A percentile compares a stretch with the other conserved stretches of the same genome.
These are phyloP conservation scores for Hypsopygia costalis DNA, from an alignment of 2,888 invertebrate genomes.

Conservation along the genomic window DNA sequence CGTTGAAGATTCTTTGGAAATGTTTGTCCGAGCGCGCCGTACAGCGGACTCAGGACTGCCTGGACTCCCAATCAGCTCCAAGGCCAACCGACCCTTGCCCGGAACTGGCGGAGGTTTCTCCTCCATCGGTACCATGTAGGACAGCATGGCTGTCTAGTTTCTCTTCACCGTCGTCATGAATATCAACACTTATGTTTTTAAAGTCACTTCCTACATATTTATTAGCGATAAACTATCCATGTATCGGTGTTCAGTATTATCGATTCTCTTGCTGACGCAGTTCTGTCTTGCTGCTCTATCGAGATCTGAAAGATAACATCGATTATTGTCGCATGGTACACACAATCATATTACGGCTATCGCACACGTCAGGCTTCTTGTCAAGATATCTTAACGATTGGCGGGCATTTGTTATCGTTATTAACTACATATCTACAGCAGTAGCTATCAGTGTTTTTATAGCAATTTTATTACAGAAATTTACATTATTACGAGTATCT, in stretches of 20 bases:
- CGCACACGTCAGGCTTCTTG: not conserved
- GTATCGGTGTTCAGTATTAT: not conserved
- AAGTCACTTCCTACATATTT: slow-evolving; percentile 3
- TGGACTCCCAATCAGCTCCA: slow-evolving; percentile 65
- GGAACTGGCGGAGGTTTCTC: slow-evolving; percentile 86
- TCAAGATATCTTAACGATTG: slow-evolving; percentile 1
- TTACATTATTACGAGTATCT: too few relatives aligned
- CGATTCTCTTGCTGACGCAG: not conserved
- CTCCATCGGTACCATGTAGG: slow-evolving; percentile 89
- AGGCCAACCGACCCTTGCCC: slow-evolving; percentile 73
- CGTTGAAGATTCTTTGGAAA: slow-evolving; percentile 85
- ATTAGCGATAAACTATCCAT: not conserved
- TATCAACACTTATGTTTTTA: not conserved
- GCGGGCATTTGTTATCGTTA: not conserved
- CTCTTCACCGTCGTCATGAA: slow-evolving; percentile 20
- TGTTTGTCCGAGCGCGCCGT: slow-evolving; percentile 52
- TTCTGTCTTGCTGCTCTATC: slow-evolving; percentile 20
- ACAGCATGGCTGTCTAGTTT: slow-evolving; percentile 81
- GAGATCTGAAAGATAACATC: slow-evolving; percentile 49
- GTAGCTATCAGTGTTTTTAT: too few relatives aligned
- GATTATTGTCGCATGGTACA: slow-evolving; percentile 1
- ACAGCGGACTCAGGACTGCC: slow-evolving; percentile 59
- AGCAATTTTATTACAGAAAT: too few relatives aligned
- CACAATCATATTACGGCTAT: not conserved
- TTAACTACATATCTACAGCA: too few relatives aligned